Conservation (phyloP, 2,797 vertebrate species). For the Hoplostethus atlanticus region DNA sequence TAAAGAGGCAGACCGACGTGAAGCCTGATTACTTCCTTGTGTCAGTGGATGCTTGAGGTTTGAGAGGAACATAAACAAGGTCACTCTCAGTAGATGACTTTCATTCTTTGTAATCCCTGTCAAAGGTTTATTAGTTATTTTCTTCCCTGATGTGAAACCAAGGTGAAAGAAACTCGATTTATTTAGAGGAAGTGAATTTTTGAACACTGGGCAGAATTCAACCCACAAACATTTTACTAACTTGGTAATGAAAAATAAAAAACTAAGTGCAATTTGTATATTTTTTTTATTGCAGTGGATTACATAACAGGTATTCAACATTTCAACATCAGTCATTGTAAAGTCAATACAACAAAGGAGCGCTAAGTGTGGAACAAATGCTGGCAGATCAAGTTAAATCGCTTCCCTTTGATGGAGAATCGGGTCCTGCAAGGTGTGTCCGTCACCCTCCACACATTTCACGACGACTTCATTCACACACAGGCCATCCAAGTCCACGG, state of each 20-base stretch:
- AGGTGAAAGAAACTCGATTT: too few species aligned
- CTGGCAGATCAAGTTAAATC: background rate
- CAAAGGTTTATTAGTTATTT: too few species aligned
- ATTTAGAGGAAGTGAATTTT: too few species aligned
- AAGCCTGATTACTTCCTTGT: too few species aligned
- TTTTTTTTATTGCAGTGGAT: constrained; percentile 14
- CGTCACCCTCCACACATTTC: constrained; percentile 5
- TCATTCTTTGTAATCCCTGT: too few species aligned
- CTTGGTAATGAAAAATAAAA: background rate
- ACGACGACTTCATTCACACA: constrained; percentile 3
- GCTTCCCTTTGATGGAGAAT: background rate
- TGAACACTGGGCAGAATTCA: too few species aligned
- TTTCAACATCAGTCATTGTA: background rate
- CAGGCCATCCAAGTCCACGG: too few species aligned
- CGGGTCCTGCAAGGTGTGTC: background rate
- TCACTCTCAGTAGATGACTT: too few species aligned
- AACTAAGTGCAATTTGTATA: background rate
- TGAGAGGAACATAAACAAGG: too few species aligned
- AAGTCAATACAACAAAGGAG: background rate
- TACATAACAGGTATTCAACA: constrained; percentile 8
- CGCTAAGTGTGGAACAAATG: background rate
- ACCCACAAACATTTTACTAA: background rate
- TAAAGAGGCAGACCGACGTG: too few species aligned
- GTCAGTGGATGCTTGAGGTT: too few species aligned
- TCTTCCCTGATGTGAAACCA: too few species aligned